A percentile compares a stretch with the other conserved stretches of the same genome.
Conservation (phyloP, 1,140 invertebrate species). For the Anadara kagoshimensis region DNA sequence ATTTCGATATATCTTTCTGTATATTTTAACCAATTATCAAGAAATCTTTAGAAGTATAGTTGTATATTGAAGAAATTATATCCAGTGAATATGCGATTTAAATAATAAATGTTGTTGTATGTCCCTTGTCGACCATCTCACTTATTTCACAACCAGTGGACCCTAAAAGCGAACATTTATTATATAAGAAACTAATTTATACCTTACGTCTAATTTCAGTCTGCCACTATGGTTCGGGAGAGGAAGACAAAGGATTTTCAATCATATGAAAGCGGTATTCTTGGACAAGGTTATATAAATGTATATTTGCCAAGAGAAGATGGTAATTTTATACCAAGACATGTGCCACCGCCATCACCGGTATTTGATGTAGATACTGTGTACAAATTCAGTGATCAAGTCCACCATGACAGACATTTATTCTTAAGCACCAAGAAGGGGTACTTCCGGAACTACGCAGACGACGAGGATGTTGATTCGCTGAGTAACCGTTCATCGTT, state of each 20-base stretch:
- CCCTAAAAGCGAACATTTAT: no score
- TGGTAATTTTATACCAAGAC: not conserved
- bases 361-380: constrained; percentile 12
- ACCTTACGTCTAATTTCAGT: not conserved
- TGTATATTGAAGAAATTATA: no score
- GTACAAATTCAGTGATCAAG: constrained; percentile 26
- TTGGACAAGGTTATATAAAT: constrained; percentile 20
- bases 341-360: constrained; percentile 3
- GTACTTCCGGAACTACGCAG: constrained; percentile 1
- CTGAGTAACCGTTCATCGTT: constrained; percentile 6
- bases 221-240: not conserved
- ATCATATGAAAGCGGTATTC: no score
- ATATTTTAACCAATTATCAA: no score
- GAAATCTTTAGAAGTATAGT: no score
- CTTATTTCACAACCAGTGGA: no score
- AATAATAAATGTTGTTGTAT: no score
- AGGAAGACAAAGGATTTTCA: constrained; percentile 2
- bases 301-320: constrained; percentile 16
- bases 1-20: no score
- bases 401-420: constrained; percentile 13
- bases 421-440: constrained; percentile 6
- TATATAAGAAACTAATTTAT: no score
- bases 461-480: constrained; percentile 14
- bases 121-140: no score
- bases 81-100: no score